phyloP scores from a whole-genome alignment of 2,888 invertebrate genomes.

The Drosophila tripunctata region DNA sequence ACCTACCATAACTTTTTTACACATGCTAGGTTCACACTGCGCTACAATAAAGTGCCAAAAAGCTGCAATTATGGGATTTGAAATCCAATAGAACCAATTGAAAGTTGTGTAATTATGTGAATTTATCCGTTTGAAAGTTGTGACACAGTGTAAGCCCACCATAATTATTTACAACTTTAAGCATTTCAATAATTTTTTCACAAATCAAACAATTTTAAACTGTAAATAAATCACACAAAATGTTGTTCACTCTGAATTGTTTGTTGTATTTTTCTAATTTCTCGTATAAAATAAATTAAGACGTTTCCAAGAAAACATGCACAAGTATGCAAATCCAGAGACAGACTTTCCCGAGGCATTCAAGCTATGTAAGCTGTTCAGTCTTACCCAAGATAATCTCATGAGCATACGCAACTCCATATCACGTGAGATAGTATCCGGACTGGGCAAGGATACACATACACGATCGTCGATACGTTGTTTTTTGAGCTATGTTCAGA shows the following conservation, averaged over 20 bases:
- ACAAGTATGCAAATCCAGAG: constrained; percentile 38
- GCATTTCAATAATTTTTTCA: constrained; percentile 41
- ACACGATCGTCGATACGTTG: constrained; percentile 92
- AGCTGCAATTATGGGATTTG: no score
- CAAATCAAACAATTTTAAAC: constrained; percentile 18
- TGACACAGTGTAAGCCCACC: no score
- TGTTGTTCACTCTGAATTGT: constrained; percentile 47
- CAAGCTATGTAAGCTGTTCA: constrained; percentile 85
- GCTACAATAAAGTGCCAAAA: no score
- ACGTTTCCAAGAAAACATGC: constrained; percentile 1
- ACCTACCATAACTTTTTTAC: no score
- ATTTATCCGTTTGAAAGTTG: no score
- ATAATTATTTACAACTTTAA: constrained; percentile 19
- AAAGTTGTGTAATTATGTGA: no score
- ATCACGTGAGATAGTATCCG: constrained; percentile 89
- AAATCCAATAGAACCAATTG: no score
- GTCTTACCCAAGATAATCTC: constrained; percentile 90
- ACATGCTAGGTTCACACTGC: no score
- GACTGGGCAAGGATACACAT: constrained; percentile 90
- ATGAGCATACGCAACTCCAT: constrained; percentile 89
- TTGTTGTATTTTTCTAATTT: not conserved
- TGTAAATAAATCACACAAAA: constrained; percentile 49
- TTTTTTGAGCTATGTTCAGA: constrained; percentile 96
- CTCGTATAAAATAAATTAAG: not conserved
- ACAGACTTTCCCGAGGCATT: constrained; percentile 58